These are phyloP conservation scores for Choreutis nemorana DNA, from an alignment of 2,888 invertebrate species.

Conservation along the genomic window DNA sequence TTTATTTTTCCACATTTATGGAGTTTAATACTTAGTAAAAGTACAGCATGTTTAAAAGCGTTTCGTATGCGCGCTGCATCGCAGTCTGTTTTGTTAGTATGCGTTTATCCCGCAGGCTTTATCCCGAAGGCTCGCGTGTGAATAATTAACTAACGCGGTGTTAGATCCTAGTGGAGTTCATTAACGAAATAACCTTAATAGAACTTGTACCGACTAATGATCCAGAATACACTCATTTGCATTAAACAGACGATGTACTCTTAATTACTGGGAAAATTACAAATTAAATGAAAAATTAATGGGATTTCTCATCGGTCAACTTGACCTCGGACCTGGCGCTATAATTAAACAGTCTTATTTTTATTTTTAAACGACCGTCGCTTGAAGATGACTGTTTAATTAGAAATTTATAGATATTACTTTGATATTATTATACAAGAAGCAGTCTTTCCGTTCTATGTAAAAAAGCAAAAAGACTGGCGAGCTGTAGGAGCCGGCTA, in stretches of 20 bases:
- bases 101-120: too few relatives aligned
- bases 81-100: too few relatives aligned
- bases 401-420: too few relatives aligned
- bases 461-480: too few relatives aligned
- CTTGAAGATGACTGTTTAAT: too few relatives aligned
- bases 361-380: not conserved
- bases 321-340: not conserved
- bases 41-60: too few relatives aligned
- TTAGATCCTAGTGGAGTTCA: conserved; percentile 48
- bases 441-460: too few relatives aligned
- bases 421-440: too few relatives aligned
- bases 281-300: conserved; percentile 56
- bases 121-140: conserved; percentile 40
- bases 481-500: too few relatives aligned
- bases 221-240: conserved; percentile 61
- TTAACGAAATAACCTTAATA: conserved; percentile 59
- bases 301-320: conserved; percentile 15
- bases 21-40: too few relatives aligned
- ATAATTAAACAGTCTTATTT: not conserved
- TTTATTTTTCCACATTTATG: too few relatives aligned
- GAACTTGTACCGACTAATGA: conserved; percentile 59
- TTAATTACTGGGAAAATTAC: conserved; percentile 63
- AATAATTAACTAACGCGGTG: conserved; percentile 31
- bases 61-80: too few relatives aligned
- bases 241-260: conserved; percentile 53